phyloP scores from a whole-genome alignment of 2,888 invertebrate genomes.

The Itoplectis maculator region DNA sequence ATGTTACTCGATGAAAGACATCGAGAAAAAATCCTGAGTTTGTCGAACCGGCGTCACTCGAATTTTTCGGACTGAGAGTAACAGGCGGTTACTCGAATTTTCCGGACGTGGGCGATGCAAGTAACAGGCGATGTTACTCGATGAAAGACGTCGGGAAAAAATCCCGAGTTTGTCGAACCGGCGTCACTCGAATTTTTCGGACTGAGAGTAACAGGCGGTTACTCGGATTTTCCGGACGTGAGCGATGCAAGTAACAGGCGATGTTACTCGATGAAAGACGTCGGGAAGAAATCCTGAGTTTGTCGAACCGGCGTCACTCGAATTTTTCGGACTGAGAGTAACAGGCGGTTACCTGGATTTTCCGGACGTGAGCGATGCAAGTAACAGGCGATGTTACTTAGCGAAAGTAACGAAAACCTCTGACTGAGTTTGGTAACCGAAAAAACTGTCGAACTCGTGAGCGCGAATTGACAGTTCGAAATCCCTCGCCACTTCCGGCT shows the following conservation, averaged over 20 bases:
- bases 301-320: too few species aligned
- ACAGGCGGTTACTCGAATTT: neutral
- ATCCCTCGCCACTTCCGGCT: neutral
- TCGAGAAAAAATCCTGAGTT: too few species aligned
- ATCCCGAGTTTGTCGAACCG: too few species aligned
- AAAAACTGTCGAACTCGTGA: neutral
- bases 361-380: neutral
- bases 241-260: neutral
- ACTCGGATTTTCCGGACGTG: neutral
- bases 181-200: too few species aligned
- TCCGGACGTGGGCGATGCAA: neutral
- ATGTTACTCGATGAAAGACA: constrained; percentile 1
- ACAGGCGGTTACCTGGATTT: neutral
- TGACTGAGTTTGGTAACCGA: too few species aligned
- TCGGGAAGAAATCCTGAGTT: too few species aligned
- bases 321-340: too few species aligned
- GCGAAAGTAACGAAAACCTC: too few species aligned
- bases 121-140: constrained; percentile 4
- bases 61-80: too few species aligned
- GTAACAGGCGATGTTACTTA: constrained; percentile 7
- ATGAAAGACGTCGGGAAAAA: too few species aligned
- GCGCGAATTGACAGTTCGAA: neutral
- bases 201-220: too few species aligned
- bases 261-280: constrained; percentile 1
- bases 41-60: too few species aligned